phyloP scores from a whole-genome alignment of 2,888 invertebrate genomes.

The Polydrusus tereticollis region DNA sequence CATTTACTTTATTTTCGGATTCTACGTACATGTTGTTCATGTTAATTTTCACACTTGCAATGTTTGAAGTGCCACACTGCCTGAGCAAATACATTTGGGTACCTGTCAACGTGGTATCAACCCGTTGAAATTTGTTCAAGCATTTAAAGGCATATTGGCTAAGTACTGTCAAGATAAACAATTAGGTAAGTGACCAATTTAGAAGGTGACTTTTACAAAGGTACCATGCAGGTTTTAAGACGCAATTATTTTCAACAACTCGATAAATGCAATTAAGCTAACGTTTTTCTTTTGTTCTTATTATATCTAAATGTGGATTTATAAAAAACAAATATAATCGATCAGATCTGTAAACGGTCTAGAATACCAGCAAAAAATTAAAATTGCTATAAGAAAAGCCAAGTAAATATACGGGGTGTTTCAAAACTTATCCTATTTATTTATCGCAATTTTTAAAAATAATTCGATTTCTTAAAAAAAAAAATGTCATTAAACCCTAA shows the following conservation, averaged over 20 bases:
- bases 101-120: constrained; percentile 56
- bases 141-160: constrained; percentile 50
- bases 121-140: constrained; percentile 55
- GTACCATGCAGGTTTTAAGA: not conserved
- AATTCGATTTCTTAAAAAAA: no score
- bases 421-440: no score
- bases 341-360: no score
- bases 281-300: no score
- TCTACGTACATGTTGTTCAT: constrained; percentile 58
- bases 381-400: no score
- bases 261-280: no score
- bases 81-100: constrained; percentile 54
- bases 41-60: constrained; percentile 61
- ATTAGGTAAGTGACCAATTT: constrained; percentile 51
- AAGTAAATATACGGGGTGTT: no score
- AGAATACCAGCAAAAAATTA: no score
- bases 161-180: constrained; percentile 51
- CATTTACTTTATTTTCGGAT: constrained; percentile 53
- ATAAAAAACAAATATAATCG: no score
- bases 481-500: no score
- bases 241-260: not conserved
- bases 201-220: constrained; percentile 13
- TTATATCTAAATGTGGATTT: no score
- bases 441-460: no score
- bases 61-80: constrained; percentile 58